Conservation (phyloP, 2,888 invertebrate genomes). For the Macroteleia sp. region DNA sequence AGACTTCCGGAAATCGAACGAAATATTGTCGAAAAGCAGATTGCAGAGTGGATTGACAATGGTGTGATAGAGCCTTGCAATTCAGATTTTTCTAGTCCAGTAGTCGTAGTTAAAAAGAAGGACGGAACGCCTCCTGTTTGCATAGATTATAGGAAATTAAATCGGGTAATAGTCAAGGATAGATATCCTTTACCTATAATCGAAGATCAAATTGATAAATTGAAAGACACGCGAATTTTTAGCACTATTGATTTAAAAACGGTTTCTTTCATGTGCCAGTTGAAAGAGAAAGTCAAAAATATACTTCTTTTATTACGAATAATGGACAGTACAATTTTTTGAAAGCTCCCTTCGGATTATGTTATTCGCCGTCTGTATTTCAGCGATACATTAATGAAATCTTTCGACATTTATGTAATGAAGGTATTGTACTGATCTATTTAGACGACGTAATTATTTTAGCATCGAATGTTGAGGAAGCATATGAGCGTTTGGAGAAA, state of each 20-base stretch:
- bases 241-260: background rate
- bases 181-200: slow-evolving; percentile 5
- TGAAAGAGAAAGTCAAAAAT: slow-evolving; percentile 43
- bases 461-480: slow-evolving; percentile 14
- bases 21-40: slow-evolving; percentile 11
- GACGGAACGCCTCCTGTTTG: slow-evolving; percentile 43
- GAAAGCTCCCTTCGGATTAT: slow-evolving; percentile 23
- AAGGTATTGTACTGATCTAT: slow-evolving; percentile 18
- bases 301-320: slow-evolving; percentile 57
- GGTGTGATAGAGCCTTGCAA: slow-evolving; percentile 19
- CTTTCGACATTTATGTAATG: slow-evolving; percentile 10
- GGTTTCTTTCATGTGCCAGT: slow-evolving; percentile 60
- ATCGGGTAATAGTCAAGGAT: slow-evolving; percentile 19
- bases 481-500: background rate
- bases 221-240: background rate
- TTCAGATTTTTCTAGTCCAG: slow-evolving; percentile 45
- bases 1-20: slow-evolving; percentile 40
- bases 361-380: slow-evolving; percentile 37
- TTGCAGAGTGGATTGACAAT: slow-evolving; percentile 9
- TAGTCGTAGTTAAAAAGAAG: slow-evolving; percentile 32
- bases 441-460: slow-evolving; percentile 44
- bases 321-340: slow-evolving; percentile 32
- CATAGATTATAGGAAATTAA: slow-evolving; percentile 34
- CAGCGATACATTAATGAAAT: slow-evolving; percentile 28
- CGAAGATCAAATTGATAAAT: background rate